phyloP scores from a whole-genome alignment of 1,140 invertebrate species.

The Mizuhopecten yessoensis region DNA sequence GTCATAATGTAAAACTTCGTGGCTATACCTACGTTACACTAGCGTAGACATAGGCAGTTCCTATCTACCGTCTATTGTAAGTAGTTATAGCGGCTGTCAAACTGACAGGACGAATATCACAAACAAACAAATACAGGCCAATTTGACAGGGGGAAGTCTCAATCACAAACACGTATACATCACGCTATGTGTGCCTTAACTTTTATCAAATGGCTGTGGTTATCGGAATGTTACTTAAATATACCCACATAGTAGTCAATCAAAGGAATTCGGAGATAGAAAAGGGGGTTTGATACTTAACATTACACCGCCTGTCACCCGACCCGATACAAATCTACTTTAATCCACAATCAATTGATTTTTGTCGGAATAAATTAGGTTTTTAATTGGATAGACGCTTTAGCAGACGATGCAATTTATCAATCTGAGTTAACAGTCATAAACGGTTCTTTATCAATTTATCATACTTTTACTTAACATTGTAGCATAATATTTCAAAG shows the following conservation, averaged over 20 bases:
- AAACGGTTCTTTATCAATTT: neutral
- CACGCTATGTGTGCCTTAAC: neutral
- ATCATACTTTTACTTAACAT: neutral
- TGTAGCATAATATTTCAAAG: slow-evolving; percentile 4
- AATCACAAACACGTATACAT: slow-evolving; percentile 11
- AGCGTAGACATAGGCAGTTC: neutral
- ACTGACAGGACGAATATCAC: neutral
- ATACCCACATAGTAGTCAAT: neutral
- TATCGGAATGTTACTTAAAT: neutral
- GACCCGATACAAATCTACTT: neutral
- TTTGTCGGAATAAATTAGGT: neutral
- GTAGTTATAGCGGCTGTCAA: neutral
- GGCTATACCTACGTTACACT: neutral
- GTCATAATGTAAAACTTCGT: neutral
- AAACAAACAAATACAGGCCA: slow-evolving; percentile 8
- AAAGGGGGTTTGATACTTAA: neutral
- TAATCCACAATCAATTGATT: neutral
- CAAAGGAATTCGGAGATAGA: neutral
- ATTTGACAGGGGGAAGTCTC: neutral
- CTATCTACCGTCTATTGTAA: neutral
- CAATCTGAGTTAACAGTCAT: neutral
- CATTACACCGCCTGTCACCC: neutral
- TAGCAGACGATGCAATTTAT: neutral
- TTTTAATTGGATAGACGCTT: slow-evolving; percentile 11
- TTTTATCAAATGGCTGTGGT: neutral